These are phyloP conservation scores for Neodiprion fabricii DNA, from an alignment of 1,140 invertebrate species.

Conservation along the genomic window DNA sequence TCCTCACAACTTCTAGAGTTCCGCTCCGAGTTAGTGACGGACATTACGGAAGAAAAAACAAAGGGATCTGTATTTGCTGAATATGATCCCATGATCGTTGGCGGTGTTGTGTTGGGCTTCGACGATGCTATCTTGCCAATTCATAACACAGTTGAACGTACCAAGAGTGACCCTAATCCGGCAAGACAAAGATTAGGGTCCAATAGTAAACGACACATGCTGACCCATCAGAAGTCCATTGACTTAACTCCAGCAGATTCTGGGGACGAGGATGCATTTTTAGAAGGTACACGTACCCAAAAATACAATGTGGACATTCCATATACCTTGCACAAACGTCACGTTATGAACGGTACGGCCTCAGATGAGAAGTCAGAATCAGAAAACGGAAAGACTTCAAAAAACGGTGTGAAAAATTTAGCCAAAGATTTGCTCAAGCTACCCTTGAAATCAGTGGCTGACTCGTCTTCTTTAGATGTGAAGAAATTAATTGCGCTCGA, in stretches of 20 bases:
- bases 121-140: slow-evolving; percentile 49
- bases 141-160: slow-evolving; percentile 79
- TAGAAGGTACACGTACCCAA: slow-evolving; percentile 54
- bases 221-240: slow-evolving; percentile 88
- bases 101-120: slow-evolving; percentile 57
- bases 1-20: slow-evolving; percentile 41
- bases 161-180: slow-evolving; percentile 84
- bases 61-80: slow-evolving; percentile 53
- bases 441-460: slow-evolving; percentile 57
- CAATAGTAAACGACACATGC: slow-evolving; percentile 72
- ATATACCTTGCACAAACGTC: slow-evolving; percentile 81
- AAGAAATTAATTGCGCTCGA: slow-evolving; percentile 47
- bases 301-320: slow-evolving; percentile 76
- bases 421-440: slow-evolving; percentile 52
- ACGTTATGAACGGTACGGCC: slow-evolving; percentile 82
- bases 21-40: slow-evolving; percentile 44
- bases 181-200: slow-evolving; percentile 73
- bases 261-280: slow-evolving; percentile 78
- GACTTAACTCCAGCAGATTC: slow-evolving; percentile 83
- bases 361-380: slow-evolving; percentile 61
- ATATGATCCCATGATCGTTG: slow-evolving; percentile 60
- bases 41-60: slow-evolving; percentile 39
- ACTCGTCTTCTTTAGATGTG: slow-evolving; percentile 60
- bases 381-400: slow-evolving; percentile 47
- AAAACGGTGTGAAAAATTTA: slow-evolving; percentile 28